Conservation (phyloP, 2,888 invertebrate species). For the Andrena bicolor region DNA sequence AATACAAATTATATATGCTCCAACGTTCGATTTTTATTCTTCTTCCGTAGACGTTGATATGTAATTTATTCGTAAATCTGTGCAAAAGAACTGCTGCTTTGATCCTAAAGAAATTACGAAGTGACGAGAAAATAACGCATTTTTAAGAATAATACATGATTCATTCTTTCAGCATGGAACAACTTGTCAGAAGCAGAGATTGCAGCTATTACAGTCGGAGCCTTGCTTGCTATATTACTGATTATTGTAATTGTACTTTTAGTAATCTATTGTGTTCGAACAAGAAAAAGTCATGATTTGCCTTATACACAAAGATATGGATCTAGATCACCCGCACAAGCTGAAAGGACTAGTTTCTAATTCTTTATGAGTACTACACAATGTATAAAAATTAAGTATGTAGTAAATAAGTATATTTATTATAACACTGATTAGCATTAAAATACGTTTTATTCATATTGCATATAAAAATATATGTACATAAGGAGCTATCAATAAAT, state of each 20-base stretch:
- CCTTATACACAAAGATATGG: conserved; percentile 85
- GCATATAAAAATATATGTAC: conserved; percentile 28
- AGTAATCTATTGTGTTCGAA: conserved; percentile 88
- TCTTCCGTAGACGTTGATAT: neutral
- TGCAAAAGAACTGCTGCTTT: neutral
- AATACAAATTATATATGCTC: conserved; percentile 83
- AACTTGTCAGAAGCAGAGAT: conserved; percentile 87
- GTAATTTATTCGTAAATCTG: neutral
- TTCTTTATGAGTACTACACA: neutral
- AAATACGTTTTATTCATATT: neutral
- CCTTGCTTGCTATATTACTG: conserved; percentile 88
- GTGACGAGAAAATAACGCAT: neutral
- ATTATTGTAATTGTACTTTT: conserved; percentile 87
- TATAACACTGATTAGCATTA: conserved; percentile 4
- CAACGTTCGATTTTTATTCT: neutral
- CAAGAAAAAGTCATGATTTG: conserved; percentile 87
- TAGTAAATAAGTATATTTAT: neutral
- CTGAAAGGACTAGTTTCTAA: conserved; percentile 77
- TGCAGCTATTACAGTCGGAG: conserved; percentile 90
- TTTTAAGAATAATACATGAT: conserved; percentile 5
- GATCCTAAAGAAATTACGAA: conserved; percentile 83
- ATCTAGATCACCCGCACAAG: conserved; percentile 76
- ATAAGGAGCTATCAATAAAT: conserved; percentile 25
- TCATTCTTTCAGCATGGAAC: conserved; percentile 84
- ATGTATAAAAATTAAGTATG: conserved; percentile 4